These are phyloP conservation scores for Trypoxylus dichotomus DNA, from an alignment of 1,140 invertebrate species.

Conservation along the genomic window DNA sequence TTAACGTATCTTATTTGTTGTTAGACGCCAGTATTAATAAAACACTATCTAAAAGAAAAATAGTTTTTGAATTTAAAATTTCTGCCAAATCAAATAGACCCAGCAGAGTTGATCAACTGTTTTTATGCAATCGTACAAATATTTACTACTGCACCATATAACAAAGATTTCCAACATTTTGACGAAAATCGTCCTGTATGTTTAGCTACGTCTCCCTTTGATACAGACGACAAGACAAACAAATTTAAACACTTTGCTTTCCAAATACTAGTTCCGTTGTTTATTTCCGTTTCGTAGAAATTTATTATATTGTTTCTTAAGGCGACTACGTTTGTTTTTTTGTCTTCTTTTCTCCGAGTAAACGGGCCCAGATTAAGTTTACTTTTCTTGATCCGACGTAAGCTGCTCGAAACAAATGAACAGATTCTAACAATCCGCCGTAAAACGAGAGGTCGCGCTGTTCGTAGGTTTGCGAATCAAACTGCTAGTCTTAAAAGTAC, in stretches of 20 bases:
- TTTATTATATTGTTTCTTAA: background rate
- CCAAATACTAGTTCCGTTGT: background rate
- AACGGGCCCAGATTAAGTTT: background rate
- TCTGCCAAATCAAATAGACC: too few relatives aligned
- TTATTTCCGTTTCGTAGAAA: background rate
- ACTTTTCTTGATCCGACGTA: background rate
- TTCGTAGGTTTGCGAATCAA: too few relatives aligned
- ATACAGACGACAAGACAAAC: background rate
- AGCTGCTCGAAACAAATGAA: background rate
- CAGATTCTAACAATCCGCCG: background rate
- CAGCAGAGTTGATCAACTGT: too few relatives aligned
- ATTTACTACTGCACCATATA: too few relatives aligned
- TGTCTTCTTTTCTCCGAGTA: background rate
- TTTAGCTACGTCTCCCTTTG: background rate
- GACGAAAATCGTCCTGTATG: too few relatives aligned
- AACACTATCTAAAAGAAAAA: too few relatives aligned
- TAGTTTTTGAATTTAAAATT: too few relatives aligned
- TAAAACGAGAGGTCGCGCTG: too few relatives aligned
- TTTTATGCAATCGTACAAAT: too few relatives aligned
- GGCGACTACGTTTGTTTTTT: background rate
- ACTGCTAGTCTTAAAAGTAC: background rate
- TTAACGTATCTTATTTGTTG: too few relatives aligned
- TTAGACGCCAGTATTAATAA: too few relatives aligned
- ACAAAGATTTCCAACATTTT: too few relatives aligned
- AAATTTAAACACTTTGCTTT: slow-evolving; percentile 3